Percentiles rank a stretch among this genome's conserved stretches.
Conservation (phyloP, 92 coral and sea anemone species). For the Hydrozoanthus gracilis region DNA sequence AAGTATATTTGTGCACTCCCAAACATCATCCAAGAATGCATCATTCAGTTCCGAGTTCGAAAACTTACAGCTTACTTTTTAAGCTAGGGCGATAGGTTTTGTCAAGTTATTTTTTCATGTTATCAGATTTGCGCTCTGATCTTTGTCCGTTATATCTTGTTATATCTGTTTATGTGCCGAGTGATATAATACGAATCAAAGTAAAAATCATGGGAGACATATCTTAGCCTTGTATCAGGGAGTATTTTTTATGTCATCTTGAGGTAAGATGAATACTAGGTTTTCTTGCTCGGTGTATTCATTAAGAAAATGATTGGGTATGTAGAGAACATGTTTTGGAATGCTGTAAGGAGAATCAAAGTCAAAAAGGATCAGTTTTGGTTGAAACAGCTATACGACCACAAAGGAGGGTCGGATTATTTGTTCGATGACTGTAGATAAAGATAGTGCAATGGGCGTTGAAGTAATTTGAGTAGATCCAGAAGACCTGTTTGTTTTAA, state of each 20-base stretch:
- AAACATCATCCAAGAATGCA: not conserved
- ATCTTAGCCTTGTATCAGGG: no score
- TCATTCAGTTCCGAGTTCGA: not conserved
- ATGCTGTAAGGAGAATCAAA: no score
- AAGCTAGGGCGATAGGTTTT: constrained; percentile 19
- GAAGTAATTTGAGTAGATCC: not conserved
- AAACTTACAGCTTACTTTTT: constrained; percentile 2
- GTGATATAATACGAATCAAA: no score
- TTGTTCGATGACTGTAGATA: not conserved
- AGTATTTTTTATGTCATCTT: no score
- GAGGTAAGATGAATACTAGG: no score
- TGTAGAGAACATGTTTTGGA: no score
- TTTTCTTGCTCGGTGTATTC: no score
- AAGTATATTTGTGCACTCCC: not conserved
- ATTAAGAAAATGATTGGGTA: no score
- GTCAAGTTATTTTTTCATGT: not conserved
- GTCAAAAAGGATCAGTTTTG: no score
- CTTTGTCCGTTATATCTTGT: constrained; percentile 23
- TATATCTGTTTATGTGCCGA: not conserved
- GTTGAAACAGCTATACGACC: not conserved
- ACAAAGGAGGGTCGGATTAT: not conserved
- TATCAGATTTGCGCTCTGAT: not conserved
- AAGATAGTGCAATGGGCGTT: not conserved
- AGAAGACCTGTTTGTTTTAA: not conserved
- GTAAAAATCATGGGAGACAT: no score